Conservation (phyloP, 2,113 vertebrate species). For the Perca flavescens region DNA sequence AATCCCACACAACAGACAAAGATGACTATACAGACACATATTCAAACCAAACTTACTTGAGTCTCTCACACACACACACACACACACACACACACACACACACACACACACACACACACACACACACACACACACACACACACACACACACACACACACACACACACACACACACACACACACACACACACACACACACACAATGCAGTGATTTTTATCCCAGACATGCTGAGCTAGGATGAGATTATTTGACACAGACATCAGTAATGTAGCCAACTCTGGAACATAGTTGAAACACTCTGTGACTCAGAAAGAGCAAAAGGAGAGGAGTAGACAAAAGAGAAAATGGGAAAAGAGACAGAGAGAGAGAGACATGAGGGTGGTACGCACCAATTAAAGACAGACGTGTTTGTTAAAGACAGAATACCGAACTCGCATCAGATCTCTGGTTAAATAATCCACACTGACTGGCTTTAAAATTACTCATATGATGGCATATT, state of each 20-base stretch:
- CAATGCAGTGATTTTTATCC: conserved; percentile 15
- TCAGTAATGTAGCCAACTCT: conserved; percentile 46
- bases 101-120: no score
- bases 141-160: no score
- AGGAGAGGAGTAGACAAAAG: background rate
- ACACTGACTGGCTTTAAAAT: background rate
- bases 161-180: background rate
- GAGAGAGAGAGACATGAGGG: background rate
- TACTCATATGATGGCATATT: background rate
- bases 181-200: background rate
- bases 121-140: no score
- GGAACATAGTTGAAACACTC: conserved; percentile 33
- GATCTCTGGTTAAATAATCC: conserved; percentile 7
- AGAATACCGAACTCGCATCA: background rate
- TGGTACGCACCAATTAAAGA: background rate
- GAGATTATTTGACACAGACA: conserved; percentile 61
- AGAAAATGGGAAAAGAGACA: background rate
- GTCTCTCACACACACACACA: background rate
- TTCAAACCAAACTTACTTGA: background rate
- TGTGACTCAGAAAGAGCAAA: conserved; percentile 34
- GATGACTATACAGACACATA: background rate
- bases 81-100: conserved; percentile 12
- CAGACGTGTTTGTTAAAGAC: background rate
- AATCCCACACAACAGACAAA: background rate
- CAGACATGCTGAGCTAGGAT: conserved; percentile 59